Evolutionary conservation across 2,888 invertebrate species (phyloP), one percentile per base, ranked within the genome.

Genomic region (Apocheima hispidaria): DNA sequence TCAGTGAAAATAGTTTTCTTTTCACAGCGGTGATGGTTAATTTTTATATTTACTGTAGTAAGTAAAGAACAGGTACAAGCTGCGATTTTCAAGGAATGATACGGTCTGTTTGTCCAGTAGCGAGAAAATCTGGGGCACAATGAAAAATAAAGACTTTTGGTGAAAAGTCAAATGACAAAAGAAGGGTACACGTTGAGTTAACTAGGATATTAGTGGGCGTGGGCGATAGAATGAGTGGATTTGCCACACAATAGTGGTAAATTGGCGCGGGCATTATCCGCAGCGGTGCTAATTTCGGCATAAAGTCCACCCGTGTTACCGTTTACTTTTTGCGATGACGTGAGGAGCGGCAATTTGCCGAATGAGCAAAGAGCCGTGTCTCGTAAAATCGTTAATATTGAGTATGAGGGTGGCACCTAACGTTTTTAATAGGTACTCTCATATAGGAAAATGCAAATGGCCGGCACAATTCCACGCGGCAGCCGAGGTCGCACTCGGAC

Each of bases 381-480:
- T 55, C 65, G 55, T 65, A 65, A 68, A 69, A 68, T 68, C 68
- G 69, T 71, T 71, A 68, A 69, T 69, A 71, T 69, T 65, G 71
- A 68, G 71, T 66, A 65, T 70, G 69, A 65, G 66, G 72, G 72
- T 60, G 69, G 65, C 57, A 63, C 64, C 66, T 68, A 60, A 68
- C 66, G 54, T 66, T 66, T 66, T 66, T 68, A 70, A 74, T 68
- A 76, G 70, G 67, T 70, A 73, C 69, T 77, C 71, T 74, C 74
- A 75, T 72, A 74, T 69, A 75, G 77, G 77, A 78, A 81, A 83
- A 83, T 82, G 82, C 77, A 82, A 87, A 86, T 81, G 79, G 76
- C 70, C 71, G 73, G 69, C 73, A 76, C 78, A 76, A 83, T 79
- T 81, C 74, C 75, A 71, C 72, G 68, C 68, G 64, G 48, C 68